Evolutionary conservation across 2,113 vertebrate species (phyloP), one percentile per base, ranked within the genome.

Genomic region (Limnothrissa miodon): DNA sequence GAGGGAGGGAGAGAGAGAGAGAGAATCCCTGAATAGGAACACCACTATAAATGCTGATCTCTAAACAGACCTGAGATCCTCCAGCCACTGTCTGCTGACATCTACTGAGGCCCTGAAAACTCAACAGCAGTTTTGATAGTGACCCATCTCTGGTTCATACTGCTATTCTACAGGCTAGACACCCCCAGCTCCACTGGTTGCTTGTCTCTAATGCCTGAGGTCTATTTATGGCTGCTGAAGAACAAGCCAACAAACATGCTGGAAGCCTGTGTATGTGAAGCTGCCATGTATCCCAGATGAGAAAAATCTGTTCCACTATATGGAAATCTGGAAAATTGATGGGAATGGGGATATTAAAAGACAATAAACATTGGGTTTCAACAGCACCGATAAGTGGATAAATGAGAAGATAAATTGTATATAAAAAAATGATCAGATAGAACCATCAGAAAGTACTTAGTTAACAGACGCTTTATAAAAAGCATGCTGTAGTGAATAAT

Each of bases 241-340:
- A 8, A 25, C 25, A 33, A 33, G 9, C 13, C 1, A 29, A 70
- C 29, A 33, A 70, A 29, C 66, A 36, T 74, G n/a, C 25, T 36
- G 66, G 4, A 29, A 17, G 29, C 66, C 66, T 6, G 11, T 17
- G 66, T 39, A 36, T 29, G 66, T 36, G 25, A 11, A 74, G 66
- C 33, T 36, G 33, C 29, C 25, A 70, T 70, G 62, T 36, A 70
- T 15, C 29, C 62, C 62, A 13, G 62, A 36, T 70, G 29, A 29
- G 62, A 70, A 70, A 70, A 70, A 70, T 25, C 59, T 66, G 59
- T 66, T 66, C 59, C n/a, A n/a, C n/a, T n/a, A n/a, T 25, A 9
- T 4, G n/a, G 8, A 62, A 59, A 66, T 36, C 62, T 70, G 25
- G 29, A 29, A 36, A 33, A 36, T 33, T 9, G 4, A 36, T 9